phyloP scores from a whole-genome alignment of 1,140 invertebrate species.

The Rhizoglyphus robini region DNA sequence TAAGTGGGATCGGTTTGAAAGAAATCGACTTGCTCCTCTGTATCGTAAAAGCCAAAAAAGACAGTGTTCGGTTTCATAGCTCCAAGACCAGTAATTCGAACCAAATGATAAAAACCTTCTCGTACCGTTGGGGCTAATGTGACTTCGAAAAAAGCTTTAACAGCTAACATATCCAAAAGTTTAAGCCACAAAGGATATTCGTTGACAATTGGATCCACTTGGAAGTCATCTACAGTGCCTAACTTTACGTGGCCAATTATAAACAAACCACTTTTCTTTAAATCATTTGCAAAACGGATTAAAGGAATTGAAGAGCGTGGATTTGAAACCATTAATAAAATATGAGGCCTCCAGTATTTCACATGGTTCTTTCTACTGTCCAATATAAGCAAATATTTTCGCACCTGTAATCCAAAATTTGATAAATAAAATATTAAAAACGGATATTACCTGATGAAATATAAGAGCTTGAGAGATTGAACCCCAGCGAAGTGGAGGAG shows the following conservation, averaged over 20 bases:
- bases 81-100: slow-evolving; percentile 80
- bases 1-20: slow-evolving; percentile 37
- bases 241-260: slow-evolving; percentile 80
- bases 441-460: slow-evolving; percentile 70
- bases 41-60: slow-evolving; percentile 65
- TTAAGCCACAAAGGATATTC: slow-evolving; percentile 74
- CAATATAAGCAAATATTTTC: slow-evolving; percentile 88
- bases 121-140: slow-evolving; percentile 69
- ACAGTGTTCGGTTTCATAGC: slow-evolving; percentile 99
- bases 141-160: slow-evolving; percentile 94
- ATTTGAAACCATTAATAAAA: slow-evolving; percentile 78
- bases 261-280: slow-evolving; percentile 95
- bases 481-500: slow-evolving; percentile 79
- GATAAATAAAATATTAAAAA: slow-evolving; percentile 7
- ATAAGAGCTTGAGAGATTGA: slow-evolving; percentile 96
- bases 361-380: slow-evolving; percentile 94
- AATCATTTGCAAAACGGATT: slow-evolving; percentile 93
- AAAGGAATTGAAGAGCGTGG: slow-evolving; percentile 76
- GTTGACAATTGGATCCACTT: slow-evolving; percentile 51
- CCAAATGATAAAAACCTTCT: slow-evolving; percentile 79
- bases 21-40: slow-evolving; percentile 55
- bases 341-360: slow-evolving; percentile 97
- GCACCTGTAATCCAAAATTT: slow-evolving; percentile 43
- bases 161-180: slow-evolving; percentile 68
- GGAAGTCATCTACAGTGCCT: slow-evolving; percentile 29